Evolutionary conservation across 1,140 invertebrate species (phyloP).

Genomic region (Sarcophaga bullata): DNA sequence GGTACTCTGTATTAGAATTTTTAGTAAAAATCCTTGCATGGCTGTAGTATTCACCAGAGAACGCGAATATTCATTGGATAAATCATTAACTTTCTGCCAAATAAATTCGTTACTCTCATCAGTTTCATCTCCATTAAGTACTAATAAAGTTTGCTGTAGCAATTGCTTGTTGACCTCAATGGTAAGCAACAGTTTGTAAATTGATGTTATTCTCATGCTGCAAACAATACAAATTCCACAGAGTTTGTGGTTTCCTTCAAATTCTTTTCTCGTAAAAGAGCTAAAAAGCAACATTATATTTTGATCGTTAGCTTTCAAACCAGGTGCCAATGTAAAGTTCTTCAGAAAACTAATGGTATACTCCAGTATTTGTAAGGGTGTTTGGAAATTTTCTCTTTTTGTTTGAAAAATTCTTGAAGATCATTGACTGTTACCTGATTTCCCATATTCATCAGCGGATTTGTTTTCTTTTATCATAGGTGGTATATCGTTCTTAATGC

Average conservation of each 20-base stretch:
- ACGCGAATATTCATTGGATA: neutral
- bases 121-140: conserved; percentile 12
- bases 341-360: conserved; percentile 55
- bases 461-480: conserved; percentile 44
- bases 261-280: conserved; percentile 54
- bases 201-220: conserved; percentile 56
- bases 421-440: conserved; percentile 60
- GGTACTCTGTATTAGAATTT: conserved; percentile 54
- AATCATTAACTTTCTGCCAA: conserved; percentile 13
- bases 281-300: conserved; percentile 54
- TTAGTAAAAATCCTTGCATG: conserved; percentile 58
- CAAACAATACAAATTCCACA: conserved; percentile 58
- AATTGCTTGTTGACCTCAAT: conserved; percentile 28
- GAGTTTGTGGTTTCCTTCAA: conserved; percentile 54
- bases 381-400: conserved; percentile 50
- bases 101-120: conserved; percentile 3
- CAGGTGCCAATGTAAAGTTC: conserved; percentile 59
- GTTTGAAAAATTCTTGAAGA: conserved; percentile 56
- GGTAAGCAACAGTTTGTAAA: conserved; percentile 37
- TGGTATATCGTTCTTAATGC: conserved; percentile 51
- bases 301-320: conserved; percentile 56
- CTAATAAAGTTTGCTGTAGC: conserved; percentile 23
- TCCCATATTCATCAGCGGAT: conserved; percentile 25
- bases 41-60: conserved; percentile 56
- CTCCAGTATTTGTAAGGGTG: conserved; percentile 46